phyloP scores from a whole-genome alignment of 2,888 invertebrate species.

The Sepiola atlantica region DNA sequence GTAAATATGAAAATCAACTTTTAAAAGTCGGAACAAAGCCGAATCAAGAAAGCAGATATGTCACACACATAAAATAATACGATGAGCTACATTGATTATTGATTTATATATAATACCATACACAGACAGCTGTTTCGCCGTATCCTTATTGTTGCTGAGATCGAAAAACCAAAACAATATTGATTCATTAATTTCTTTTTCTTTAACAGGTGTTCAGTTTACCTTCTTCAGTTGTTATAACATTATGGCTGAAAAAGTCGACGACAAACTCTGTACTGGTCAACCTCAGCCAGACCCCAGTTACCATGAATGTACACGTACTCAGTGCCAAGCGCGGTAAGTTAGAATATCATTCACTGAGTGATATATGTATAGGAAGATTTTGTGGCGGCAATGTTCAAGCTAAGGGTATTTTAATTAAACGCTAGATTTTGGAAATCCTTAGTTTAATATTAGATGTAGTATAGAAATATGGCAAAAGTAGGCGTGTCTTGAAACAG shows the following conservation, averaged over 20 bases:
- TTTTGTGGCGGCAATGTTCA: too few species aligned
- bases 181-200: background rate
- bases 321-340: constrained; percentile 41
- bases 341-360: background rate
- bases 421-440: too few species aligned
- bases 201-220: constrained; percentile 4
- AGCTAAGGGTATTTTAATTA: too few species aligned
- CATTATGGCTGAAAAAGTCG: constrained; percentile 16
- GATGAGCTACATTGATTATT: too few species aligned
- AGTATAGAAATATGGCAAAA: background rate
- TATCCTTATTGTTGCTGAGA: too few species aligned
- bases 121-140: too few species aligned
- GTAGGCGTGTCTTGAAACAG: background rate
- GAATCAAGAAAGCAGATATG: too few species aligned
- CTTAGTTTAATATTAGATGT: background rate
- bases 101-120: too few species aligned
- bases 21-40: too few species aligned
- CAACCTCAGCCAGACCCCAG: constrained; percentile 2
- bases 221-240: constrained; percentile 42
- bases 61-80: too few species aligned
- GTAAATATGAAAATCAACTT: too few species aligned
- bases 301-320: constrained; percentile 41
- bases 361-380: background rate
- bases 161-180: too few species aligned
- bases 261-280: constrained; percentile 35